Percentiles rank a stretch among this genome's conserved stretches.
These are phyloP conservation scores for Sinosuthora webbiana DNA, from an alignment of 2,113 vertebrate species.

Conservation along the genomic window DNA sequence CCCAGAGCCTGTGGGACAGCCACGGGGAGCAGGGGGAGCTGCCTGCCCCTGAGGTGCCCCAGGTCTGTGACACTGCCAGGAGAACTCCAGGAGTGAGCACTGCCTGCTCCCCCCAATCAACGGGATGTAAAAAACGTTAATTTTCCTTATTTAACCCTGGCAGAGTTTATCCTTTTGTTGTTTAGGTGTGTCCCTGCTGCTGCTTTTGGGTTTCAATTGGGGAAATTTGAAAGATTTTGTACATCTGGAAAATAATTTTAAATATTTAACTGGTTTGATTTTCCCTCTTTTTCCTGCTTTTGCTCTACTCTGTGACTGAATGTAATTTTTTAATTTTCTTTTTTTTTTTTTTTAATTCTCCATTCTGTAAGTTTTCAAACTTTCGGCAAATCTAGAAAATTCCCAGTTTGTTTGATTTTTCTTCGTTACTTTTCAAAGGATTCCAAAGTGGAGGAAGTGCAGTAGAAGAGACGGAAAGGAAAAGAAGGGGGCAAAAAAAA, in stretches of 20 bases:
- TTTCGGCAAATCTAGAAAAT: not conserved
- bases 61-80: rapidly evolving
- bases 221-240: not conserved
- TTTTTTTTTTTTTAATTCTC: not conserved
- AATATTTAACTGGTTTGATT: not conserved
- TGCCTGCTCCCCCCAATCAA: not conserved
- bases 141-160: not conserved
- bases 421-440: not conserved
- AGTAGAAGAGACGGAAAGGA: not conserved
- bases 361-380: not conserved
- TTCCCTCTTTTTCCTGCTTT: not conserved
- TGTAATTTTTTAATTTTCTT: not conserved
- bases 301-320: not conserved
- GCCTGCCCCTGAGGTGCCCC: not conserved
- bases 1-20: too few species aligned
- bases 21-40: not conserved
- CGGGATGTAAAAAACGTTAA: not conserved
- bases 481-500: rapidly evolving
- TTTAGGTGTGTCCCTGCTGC: not conserved
- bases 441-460: not conserved
- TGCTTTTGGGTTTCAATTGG: not conserved
- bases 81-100: rapidly evolving
- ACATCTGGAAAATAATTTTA: not conserved
- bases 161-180: not conserved
- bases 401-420: not conserved